These are phyloP conservation scores for Nomada fucata DNA, from an alignment of 2,888 invertebrate species.

Conservation along the genomic window DNA sequence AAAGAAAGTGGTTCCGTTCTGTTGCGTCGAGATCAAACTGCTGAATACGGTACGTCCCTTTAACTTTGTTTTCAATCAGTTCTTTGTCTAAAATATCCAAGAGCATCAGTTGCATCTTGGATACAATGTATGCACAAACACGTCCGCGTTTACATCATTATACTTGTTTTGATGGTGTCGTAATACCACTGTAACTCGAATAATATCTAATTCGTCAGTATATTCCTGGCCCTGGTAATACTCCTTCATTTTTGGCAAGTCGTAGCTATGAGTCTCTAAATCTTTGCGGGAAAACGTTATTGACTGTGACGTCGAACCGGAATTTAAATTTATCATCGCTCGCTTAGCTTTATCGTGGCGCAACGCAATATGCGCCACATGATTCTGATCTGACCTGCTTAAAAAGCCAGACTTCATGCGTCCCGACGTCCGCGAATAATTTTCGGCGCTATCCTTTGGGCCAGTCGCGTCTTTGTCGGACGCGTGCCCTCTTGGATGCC, in stretches of 20 bases:
- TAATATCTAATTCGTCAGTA: constrained; percentile 19
- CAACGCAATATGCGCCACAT: constrained; percentile 66
- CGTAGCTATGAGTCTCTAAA: neutral
- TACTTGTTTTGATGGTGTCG: constrained; percentile 64
- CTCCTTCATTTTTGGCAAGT: constrained; percentile 67
- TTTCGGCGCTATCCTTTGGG: constrained; percentile 69
- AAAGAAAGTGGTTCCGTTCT: neutral
- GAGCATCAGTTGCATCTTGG: constrained; percentile 51
- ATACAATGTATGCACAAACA: constrained; percentile 76
- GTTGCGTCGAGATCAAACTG: neutral
- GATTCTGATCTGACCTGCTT: constrained; percentile 69
- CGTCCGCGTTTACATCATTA: constrained; percentile 60
- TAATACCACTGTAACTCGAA: constrained; percentile 64
- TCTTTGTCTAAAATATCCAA: too few relatives aligned
- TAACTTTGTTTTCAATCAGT: neutral
- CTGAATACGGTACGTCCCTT: neutral
- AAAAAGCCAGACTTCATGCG: constrained; percentile 73
- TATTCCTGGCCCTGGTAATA: neutral
- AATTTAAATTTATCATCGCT: constrained; percentile 69
- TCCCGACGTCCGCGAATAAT: constrained; percentile 62
- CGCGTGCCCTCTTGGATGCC: constrained; percentile 78
- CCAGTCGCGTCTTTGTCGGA: constrained; percentile 57
- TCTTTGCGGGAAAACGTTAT: neutral
- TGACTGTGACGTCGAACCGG: accelerated
- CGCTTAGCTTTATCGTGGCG: constrained; percentile 16